Base-by-base conservation (phyloP, 2,113 vertebrate species). In the Fregetta grallaria region DNA sequence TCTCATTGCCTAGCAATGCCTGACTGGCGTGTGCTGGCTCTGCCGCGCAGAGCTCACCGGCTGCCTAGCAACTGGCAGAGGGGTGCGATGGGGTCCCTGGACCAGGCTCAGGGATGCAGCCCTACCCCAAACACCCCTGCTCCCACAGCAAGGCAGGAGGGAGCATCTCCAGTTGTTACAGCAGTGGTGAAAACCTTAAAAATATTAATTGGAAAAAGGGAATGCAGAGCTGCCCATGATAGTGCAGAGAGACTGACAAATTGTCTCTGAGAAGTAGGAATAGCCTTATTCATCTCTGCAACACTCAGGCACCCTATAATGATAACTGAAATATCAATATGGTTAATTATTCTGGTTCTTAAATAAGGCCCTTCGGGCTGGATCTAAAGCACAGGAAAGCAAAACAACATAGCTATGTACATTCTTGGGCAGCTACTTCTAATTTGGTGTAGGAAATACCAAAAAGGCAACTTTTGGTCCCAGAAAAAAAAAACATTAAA, bases 31-130 rank as follows among this genome's bases (percentile, higher is more conserved):
- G 58, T 77, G 76, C 86, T 19, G 50, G 45, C 86, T 94, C 25
- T 79, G 78, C 76, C 1, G 38, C 66, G 23, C 79, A 42, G 40
- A 89, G 86, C 92, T 94, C 40, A 1, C 62, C 0, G 53, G 95
- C 95, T 97, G 97, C 97, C 92, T 97, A 96, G 97, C 97, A 97
- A 97, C 97, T 77, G 78, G 59, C 86, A 68, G 23, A 29, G 50
- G 88, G 42, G 47, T 83, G 56, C 9, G 2, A 40, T 18, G 71
- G 80, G 62, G 83, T 71, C 61, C 77, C 80, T 4, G 29, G 3
- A 34, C 65, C 68, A 26, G 62, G 72, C 73, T 82, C 50, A 9
- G 73, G 53, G 66, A 25, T 34, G 50, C 66, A 76, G 42, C 34
- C 40, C 49, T 85, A 56, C 62, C 47, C 58, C 71, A 75, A 78